These are phyloP conservation scores for Fragum whitleyi DNA, from an alignment of 2,888 invertebrate genomes.

Conservation along the genomic window DNA sequence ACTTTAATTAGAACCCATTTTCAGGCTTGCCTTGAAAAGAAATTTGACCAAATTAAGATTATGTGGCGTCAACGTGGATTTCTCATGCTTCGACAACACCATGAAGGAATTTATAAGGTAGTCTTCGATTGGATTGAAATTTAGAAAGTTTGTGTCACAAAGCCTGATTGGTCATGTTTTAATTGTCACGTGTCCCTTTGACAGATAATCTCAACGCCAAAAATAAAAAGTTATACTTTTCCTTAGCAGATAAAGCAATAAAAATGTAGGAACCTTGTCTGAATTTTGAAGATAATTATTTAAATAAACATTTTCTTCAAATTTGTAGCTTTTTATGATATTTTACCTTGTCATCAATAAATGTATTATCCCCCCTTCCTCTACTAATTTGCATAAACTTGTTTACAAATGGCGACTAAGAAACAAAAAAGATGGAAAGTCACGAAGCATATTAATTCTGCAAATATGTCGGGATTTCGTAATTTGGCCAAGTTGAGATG, in stretches of 20 bases:
- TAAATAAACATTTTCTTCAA: too few relatives aligned
- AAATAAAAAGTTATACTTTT: too few relatives aligned
- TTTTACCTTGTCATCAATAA: too few relatives aligned
- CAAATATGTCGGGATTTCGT: too few relatives aligned
- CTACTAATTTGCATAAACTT: conserved; percentile 34
- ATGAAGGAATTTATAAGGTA: neutral
- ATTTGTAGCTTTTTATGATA: too few relatives aligned
- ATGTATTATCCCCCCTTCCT: neutral
- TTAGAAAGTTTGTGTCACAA: neutral
- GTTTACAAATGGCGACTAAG: conserved; percentile 72
- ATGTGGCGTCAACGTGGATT: conserved; percentile 67
- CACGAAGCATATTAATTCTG: too few relatives aligned
- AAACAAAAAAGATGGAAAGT: conserved; percentile 8
- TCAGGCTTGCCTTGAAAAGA: neutral
- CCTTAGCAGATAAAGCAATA: too few relatives aligned
- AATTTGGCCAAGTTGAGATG: too few relatives aligned
- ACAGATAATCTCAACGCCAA: too few relatives aligned
- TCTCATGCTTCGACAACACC: conserved; percentile 20
- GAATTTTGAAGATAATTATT: too few relatives aligned
- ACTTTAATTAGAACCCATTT: neutral
- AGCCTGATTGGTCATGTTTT: neutral
- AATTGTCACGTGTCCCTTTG: neutral
- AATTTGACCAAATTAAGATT: conserved; percentile 2
- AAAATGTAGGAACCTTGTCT: too few relatives aligned
- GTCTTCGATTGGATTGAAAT: neutral